Conservation (phyloP, 2,888 invertebrate genomes). For the Pseudolycoriella hygida region DNA sequence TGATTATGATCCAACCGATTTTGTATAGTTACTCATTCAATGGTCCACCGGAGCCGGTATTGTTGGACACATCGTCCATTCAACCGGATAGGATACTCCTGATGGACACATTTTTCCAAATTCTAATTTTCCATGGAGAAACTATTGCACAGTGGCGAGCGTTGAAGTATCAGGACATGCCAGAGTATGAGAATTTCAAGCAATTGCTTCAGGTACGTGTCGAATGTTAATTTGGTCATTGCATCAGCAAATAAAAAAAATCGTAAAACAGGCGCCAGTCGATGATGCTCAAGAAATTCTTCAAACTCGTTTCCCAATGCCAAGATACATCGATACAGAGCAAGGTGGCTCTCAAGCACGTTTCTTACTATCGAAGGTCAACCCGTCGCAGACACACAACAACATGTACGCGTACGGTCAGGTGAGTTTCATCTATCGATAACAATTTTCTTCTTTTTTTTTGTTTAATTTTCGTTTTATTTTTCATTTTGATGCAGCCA, state of each 20-base stretch:
- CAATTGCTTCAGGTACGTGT: conserved; percentile 47
- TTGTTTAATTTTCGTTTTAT: conserved; percentile 1
- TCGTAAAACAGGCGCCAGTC: conserved; percentile 71
- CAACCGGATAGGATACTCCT: conserved; percentile 92
- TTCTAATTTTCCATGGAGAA: conserved; percentile 98
- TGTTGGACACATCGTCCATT: conserved; percentile 93
- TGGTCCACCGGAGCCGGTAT: conserved; percentile 92
- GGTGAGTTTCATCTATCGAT: conserved; percentile 14
- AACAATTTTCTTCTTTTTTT: conserved; percentile 2
- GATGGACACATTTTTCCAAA: conserved; percentile 99
- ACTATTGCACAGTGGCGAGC: conserved; percentile 96
- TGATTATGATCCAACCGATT: conserved; percentile 99
- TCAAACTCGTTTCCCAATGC: conserved; percentile 92
- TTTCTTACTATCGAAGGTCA: conserved; percentile 95
- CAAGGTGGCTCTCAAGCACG: conserved; percentile 99
- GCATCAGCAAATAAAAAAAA: too few relatives aligned
- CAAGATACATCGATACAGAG: conserved; percentile 96
- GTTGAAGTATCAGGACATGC: conserved; percentile 87
- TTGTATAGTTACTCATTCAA: conserved; percentile 97
- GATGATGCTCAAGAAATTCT: conserved; percentile 96
- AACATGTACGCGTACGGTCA: conserved; percentile 94
- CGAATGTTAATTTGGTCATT: too few relatives aligned
- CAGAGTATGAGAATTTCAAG: conserved; percentile 95
- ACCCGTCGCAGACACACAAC: conserved; percentile 99
- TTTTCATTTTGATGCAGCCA: neutral